Conservation (phyloP, 2,113 vertebrate species). For the Petrocephalus zakoni region DNA sequence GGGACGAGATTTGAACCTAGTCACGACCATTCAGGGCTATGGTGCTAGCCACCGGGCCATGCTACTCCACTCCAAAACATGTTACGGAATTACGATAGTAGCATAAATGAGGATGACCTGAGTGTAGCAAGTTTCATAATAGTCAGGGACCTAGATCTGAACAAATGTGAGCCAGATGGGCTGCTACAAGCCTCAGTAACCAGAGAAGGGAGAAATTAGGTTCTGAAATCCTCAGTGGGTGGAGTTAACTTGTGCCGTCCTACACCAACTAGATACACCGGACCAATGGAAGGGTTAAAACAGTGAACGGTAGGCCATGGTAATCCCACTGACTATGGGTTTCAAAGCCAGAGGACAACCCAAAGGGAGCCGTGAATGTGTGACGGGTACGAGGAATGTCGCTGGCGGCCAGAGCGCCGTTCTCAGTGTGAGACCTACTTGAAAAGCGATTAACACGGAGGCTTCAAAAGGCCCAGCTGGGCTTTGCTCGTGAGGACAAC, state of each 20-base stretch:
- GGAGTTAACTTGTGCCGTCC: background rate
- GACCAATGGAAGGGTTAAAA: background rate
- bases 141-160: background rate
- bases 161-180: background rate
- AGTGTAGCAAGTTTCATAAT: background rate
- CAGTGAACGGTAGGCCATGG: background rate
- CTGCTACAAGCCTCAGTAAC: background rate
- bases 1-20: background rate
- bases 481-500: constrained; percentile 33
- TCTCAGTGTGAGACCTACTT: constrained; percentile 48
- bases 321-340: background rate
- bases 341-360: background rate
- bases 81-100: background rate
- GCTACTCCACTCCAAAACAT: background rate
- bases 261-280: background rate
- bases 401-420: background rate
- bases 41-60: background rate
- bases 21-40: background rate
- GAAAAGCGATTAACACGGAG: constrained; percentile 63
- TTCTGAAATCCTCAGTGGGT: background rate
- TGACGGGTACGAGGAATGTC: background rate
- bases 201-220: background rate
- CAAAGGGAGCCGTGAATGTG: background rate
- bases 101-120: background rate
- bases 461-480: constrained; percentile 49